Percentiles rank a stretch among this genome's conserved stretches.
Evolutionary conservation across 2,113 vertebrate genomes (phyloP).

Genomic region (Ctenomys sociabilis): DNA sequence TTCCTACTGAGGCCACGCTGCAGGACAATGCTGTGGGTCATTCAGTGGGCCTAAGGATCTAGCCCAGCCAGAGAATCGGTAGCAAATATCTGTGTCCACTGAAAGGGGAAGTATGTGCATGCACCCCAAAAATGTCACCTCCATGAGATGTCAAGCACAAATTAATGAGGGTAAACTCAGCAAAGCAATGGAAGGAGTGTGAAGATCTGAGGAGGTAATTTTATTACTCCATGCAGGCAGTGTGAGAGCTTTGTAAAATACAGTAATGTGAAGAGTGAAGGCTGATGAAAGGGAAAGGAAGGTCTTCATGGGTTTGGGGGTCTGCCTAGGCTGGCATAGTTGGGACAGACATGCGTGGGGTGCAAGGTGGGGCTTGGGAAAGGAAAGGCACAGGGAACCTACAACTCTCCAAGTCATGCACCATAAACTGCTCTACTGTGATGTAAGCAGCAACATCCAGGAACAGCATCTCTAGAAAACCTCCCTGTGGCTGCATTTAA

Average conservation of each 20-base stretch:
- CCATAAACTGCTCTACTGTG: not conserved
- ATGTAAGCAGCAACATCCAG: not conserved
- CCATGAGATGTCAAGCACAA: not conserved
- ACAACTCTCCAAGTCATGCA: not conserved
- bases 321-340: rapidly evolving
- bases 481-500: not conserved
- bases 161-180: not conserved
- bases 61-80: not conserved
- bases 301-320: rapidly evolving
- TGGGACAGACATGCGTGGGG: not conserved
- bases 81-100: not conserved
- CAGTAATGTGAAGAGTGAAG: not conserved
- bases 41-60: not conserved
- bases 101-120: not conserved
- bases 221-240: not conserved
- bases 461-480: not conserved
- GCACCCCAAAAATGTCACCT: not conserved
- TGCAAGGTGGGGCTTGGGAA: no score
- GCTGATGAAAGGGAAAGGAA: not conserved
- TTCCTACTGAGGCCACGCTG: not conserved
- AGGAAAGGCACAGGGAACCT: not conserved
- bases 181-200: not conserved
- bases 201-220: not conserved
- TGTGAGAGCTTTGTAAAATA: not conserved
- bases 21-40: not conserved